Percentiles rank a stretch among this genome's conserved stretches.
These are phyloP conservation scores for Hyperoplus immaculatus DNA, from an alignment of 2,797 vertebrate genomes.

Conservation along the genomic window DNA sequence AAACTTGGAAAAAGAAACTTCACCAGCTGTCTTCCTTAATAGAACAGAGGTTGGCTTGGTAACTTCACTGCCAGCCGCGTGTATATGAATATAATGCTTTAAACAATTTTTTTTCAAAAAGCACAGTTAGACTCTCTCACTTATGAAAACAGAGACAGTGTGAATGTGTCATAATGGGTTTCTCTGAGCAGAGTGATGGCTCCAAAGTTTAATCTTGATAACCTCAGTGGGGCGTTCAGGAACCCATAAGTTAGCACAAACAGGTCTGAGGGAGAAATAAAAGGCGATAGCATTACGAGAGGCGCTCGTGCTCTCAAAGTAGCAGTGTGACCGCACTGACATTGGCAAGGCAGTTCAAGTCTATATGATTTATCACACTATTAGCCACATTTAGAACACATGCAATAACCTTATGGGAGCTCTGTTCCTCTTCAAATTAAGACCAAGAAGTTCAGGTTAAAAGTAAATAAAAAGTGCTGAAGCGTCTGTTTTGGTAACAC, in stretches of 20 bases:
- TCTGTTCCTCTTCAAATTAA: slow-evolving; percentile 40
- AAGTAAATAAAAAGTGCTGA: slow-evolving; percentile 57
- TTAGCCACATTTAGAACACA: slow-evolving; percentile 67
- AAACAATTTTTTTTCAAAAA: slow-evolving; percentile 43
- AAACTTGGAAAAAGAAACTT: slow-evolving; percentile 22
- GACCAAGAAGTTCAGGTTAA: slow-evolving; percentile 38
- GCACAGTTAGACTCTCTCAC: slow-evolving; percentile 5
- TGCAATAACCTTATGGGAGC: slow-evolving; percentile 54
- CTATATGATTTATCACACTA: slow-evolving; percentile 76
- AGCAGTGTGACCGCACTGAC: slow-evolving; percentile 64
- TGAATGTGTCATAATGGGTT: slow-evolving; percentile 39
- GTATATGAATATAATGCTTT: slow-evolving; percentile 26
- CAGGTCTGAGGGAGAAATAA: slow-evolving; percentile 68
- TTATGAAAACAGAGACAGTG: slow-evolving; percentile 51
- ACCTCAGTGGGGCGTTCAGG: slow-evolving; percentile 62
- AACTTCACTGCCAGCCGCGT: slow-evolving; percentile 9
- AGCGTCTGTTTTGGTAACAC: slow-evolving; percentile 15
- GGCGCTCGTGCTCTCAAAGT: slow-evolving; percentile 30
- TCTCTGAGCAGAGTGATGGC: slow-evolving; percentile 49
- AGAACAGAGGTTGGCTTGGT: slow-evolving; percentile 33
- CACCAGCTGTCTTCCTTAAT: slow-evolving; percentile 14
- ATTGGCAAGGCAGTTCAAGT: slow-evolving; percentile 67
- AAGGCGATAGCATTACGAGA: slow-evolving; percentile 34
- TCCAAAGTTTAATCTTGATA: slow-evolving; percentile 67
- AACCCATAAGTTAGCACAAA: slow-evolving; percentile 68